Conservation (phyloP, 2,113 vertebrate species). For the Petrocephalus zakoni region DNA sequence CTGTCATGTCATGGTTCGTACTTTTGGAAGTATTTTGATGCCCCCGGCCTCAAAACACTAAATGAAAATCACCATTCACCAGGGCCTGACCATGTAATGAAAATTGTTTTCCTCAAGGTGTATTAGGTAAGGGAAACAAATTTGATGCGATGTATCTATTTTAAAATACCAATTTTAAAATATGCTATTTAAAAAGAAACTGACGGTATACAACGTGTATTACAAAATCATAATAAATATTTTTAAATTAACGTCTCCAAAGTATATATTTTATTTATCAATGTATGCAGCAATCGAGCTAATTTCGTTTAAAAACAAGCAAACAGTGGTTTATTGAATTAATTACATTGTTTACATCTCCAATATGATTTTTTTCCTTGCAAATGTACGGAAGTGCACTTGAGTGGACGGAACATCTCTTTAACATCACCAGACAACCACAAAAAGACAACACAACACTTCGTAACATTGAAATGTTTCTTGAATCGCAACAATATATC, state of each 20-base stretch:
- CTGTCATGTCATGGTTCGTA: slow-evolving; percentile 23
- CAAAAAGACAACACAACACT: slow-evolving; percentile 62
- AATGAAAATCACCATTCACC: neutral
- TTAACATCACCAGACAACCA: slow-evolving; percentile 66
- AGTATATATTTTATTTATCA: neutral
- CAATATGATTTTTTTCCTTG: slow-evolving; percentile 81
- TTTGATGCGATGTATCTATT: neutral
- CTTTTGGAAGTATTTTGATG: slow-evolving; percentile 24
- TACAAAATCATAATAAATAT: neutral
- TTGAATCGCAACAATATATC: slow-evolving; percentile 62
- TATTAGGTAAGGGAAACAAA: neutral
- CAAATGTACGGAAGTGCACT: slow-evolving; percentile 77
- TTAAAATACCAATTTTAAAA: slow-evolving; percentile 14
- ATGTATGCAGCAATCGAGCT: slow-evolving; percentile 22
- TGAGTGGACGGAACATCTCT: slow-evolving; percentile 62
- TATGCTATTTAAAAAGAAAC: slow-evolving; percentile 1
- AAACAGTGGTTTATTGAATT: slow-evolving; percentile 91
- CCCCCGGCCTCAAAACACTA: neutral
- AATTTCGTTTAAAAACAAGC: slow-evolving; percentile 57
- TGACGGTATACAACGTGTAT: neutral
- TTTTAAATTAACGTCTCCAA: neutral
- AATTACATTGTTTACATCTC: slow-evolving; percentile 89
- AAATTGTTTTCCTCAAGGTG: neutral
- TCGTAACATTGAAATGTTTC: slow-evolving; percentile 59
- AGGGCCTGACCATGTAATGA: neutral